These are phyloP conservation scores for Aphis craccivora DNA, from an alignment of 1,140 invertebrate genomes.

Conservation along the genomic window DNA sequence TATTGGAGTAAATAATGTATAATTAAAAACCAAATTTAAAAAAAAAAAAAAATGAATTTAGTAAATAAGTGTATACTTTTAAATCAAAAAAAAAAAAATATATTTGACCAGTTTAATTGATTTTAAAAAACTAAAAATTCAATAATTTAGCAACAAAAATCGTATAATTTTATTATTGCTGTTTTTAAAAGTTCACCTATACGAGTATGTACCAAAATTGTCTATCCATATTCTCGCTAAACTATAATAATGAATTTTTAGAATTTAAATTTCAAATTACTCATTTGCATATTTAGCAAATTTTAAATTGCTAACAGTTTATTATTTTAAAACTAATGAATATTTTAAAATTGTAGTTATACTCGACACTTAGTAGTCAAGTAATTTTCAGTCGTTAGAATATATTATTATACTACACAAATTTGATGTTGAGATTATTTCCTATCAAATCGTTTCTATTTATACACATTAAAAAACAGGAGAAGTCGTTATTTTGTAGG, in stretches of 20 bases:
- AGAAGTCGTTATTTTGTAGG: background rate
- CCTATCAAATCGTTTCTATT: background rate
- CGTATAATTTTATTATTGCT: background rate
- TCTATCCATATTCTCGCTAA: background rate
- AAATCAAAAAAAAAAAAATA: background rate
- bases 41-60: background rate
- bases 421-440: background rate
- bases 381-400: background rate
- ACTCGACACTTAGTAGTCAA: background rate
- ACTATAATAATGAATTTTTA: background rate
- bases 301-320: background rate
- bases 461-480: no score
- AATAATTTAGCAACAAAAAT: background rate
- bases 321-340: background rate
- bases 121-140: background rate
- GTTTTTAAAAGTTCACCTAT: background rate
- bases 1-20: background rate
- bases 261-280: background rate
- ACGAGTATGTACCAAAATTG: background rate
- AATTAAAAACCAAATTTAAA: background rate
- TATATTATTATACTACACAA: background rate
- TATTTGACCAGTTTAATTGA: no score
- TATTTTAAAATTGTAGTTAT: background rate
- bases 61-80: background rate
- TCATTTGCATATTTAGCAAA: background rate